A percentile compares a stretch with the other conserved stretches of the same genome.
phyloP scores from a whole-genome alignment of 2,888 invertebrate genomes.

The Odontocolon sp. region DNA sequence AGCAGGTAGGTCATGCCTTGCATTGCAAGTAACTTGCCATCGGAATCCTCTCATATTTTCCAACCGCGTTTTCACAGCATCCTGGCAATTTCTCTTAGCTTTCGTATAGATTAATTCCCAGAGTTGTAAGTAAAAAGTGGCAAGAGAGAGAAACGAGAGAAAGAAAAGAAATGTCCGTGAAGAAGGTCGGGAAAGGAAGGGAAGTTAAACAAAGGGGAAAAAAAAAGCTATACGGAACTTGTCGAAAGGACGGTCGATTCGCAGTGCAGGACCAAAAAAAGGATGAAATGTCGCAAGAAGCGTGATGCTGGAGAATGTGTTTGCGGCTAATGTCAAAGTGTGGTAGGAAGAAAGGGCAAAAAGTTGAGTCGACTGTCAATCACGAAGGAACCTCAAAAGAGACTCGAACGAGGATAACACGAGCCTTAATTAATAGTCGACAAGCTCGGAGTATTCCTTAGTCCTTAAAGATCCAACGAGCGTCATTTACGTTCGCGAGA shows the following conservation, averaged over 20 bases:
- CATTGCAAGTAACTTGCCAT: too few relatives aligned
- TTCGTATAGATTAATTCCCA: too few relatives aligned
- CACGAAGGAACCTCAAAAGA: conserved; percentile 2
- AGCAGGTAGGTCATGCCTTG: too few relatives aligned
- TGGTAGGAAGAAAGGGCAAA: neutral
- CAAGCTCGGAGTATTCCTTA: neutral
- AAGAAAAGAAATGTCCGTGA: neutral
- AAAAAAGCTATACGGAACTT: neutral
- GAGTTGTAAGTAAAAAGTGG: neutral
- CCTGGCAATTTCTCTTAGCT: too few relatives aligned
- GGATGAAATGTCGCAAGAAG: too few relatives aligned
- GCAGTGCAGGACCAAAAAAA: too few relatives aligned
- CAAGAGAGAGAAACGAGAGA: neutral
- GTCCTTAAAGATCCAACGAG: conserved; percentile 16
- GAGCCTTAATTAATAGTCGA: conserved; percentile 53
- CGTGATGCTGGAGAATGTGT: too few relatives aligned
- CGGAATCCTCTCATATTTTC: too few relatives aligned
- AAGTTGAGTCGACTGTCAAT: conserved; percentile 39
- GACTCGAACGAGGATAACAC: neutral
- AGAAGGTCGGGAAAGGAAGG: too few relatives aligned
- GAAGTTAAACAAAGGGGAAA: neutral
- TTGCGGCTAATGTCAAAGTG: too few relatives aligned
- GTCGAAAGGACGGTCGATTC: too few relatives aligned
- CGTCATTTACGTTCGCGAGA: neutral
- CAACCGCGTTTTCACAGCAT: too few relatives aligned